phyloP scores from a whole-genome alignment of 2,113 vertebrate genomes.

The Chaetops frenatus region DNA sequence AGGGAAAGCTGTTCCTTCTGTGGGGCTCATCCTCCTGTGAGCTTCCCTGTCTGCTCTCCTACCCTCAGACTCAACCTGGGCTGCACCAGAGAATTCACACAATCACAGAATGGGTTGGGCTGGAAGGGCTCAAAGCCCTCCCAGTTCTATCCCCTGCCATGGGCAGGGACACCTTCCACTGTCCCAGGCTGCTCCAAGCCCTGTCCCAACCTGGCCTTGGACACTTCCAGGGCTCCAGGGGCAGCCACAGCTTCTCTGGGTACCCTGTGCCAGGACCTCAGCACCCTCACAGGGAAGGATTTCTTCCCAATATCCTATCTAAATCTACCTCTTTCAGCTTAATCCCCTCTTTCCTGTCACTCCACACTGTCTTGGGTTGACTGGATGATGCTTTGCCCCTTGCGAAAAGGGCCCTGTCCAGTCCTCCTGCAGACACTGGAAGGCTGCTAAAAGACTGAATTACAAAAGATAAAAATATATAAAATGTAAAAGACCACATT shows the following conservation, averaged over 20 bases:
- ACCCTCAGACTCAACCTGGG: neutral
- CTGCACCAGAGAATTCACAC: neutral
- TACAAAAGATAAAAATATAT: neutral
- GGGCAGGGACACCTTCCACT: neutral
- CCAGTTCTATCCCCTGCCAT: neutral
- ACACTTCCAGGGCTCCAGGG: neutral
- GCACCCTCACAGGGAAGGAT: neutral
- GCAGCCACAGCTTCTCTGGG: neutral
- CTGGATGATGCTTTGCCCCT: too few species aligned
- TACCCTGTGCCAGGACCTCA: neutral
- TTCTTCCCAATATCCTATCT: neutral
- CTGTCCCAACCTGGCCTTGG: rapidly evolving
- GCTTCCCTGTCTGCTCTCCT: neutral
- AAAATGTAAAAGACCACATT: neutral
- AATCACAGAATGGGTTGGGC: neutral
- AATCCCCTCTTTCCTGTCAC: neutral
- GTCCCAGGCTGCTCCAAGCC: rapidly evolving
- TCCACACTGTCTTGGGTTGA: too few species aligned
- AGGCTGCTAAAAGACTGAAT: neutral
- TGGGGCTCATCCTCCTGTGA: neutral
- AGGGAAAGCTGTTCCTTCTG: neutral
- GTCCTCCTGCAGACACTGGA: neutral
- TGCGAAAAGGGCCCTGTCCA: neutral
- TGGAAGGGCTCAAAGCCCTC: neutral
- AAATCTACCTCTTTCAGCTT: neutral